Evolutionary conservation across 1,140 invertebrate species (phyloP), one percentile per base, ranked within the genome.

Genomic region (Drosophila lowei): DNA sequence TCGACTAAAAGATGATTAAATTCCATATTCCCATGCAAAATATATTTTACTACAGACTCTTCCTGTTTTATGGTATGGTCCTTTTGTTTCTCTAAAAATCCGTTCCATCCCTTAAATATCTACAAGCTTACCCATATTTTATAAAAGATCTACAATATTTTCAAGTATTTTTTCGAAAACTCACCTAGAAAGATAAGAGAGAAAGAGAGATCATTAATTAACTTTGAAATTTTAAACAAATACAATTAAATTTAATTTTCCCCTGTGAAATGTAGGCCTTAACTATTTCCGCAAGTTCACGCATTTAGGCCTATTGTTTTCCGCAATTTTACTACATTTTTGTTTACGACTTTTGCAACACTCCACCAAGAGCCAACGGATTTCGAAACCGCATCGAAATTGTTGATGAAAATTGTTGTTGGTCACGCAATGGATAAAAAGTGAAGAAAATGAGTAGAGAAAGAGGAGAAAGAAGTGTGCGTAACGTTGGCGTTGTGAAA

Each of bases 311-410:
- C 48, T 47, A 9, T 38, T 44, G 16, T 50, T 28, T 66, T 66
- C 55, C 59, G 57, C 74, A 60, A 66, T 57, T 72, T 73, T 25
- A 64, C 15, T 25, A 38, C 16, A 48, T 63, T 42, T 11, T 8
- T 43, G n/a, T 77, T 84, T 77, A 85, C 59, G 76, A 72, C 72
- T 85, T 84, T 76, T 73, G 72, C 80, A 84, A 79, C 79, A 63
- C 62, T 58, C 58, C 44, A 13, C 11, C 58, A 79, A 72, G 43
- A 54, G 34, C 49, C 43, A 71, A 67, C n/a, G 34, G 25, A 66
- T 85, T 85, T 85, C 71, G 50, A 85, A 84, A 81, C 50, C 54
- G 21, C 64, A 72, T 72, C 47, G 57, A 74, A 78, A 64, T 62
- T 65, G 42, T 42, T 46, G n/a, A 48, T 62, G 70, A 79, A 84